Evolutionary conservation across 2,113 vertebrate genomes (phyloP).

Genomic region (Protobothrops flavoviridis): DNA sequence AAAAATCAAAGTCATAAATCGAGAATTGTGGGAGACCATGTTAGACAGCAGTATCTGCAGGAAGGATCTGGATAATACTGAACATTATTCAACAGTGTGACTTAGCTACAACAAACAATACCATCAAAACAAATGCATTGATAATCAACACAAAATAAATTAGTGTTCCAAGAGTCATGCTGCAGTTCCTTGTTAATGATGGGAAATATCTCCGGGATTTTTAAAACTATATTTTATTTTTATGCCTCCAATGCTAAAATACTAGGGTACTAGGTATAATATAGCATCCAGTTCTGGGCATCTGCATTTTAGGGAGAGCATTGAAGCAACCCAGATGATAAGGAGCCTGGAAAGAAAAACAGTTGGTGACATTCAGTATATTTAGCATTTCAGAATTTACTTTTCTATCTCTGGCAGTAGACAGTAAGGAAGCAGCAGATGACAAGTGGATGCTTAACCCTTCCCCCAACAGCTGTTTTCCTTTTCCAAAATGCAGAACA

Average conservation of each 20-base stretch:
- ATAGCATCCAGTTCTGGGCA: not conserved
- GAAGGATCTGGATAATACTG: not conserved
- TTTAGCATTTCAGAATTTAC: not conserved
- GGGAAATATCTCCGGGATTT: not conserved
- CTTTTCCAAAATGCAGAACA: not conserved
- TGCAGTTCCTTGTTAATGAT: not conserved
- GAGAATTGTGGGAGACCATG: not conserved
- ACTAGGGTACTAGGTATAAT: not conserved
- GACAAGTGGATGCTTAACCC: not conserved
- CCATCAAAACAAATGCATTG: not conserved
- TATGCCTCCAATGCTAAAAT: not conserved
- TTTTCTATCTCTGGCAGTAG: not conserved
- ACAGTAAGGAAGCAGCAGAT: not conserved
- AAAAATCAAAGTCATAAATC: not conserved
- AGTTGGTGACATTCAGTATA: not conserved
- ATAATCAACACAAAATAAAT: not conserved
- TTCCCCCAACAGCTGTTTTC: not conserved
- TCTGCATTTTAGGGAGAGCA: not conserved
- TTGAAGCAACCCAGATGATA: not conserved
- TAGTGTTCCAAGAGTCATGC: not conserved
- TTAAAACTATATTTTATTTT: not conserved
- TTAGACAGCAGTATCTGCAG: not conserved
- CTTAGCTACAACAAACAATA: not conserved
- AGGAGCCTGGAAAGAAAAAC: not conserved
- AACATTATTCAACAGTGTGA: not conserved